These are phyloP conservation scores for Paedocypris micromegethes DNA, from an alignment of 2,797 vertebrate species.

Conservation along the genomic window DNA sequence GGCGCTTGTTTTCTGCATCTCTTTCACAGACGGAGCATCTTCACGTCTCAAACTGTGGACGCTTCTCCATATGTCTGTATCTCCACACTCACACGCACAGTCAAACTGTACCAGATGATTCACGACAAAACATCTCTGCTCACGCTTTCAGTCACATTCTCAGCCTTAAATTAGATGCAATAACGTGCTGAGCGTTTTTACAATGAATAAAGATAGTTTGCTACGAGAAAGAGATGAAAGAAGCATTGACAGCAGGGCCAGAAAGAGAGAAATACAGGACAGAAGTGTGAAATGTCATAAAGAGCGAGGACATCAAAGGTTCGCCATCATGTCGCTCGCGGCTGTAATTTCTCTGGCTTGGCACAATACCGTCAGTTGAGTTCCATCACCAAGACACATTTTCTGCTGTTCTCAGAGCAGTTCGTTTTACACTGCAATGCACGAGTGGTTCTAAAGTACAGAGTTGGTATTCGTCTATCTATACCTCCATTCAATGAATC, in stretches of 20 bases:
- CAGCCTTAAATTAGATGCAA: slow-evolving; percentile 6
- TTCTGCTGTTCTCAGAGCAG: slow-evolving; percentile 12
- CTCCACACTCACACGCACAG: slow-evolving; percentile 14
- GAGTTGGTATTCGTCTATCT: too few relatives aligned
- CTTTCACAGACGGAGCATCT: slow-evolving; percentile 48
- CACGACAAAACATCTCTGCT: slow-evolving; percentile 16
- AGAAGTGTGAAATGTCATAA: slow-evolving; percentile 22
- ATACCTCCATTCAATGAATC: too few relatives aligned
- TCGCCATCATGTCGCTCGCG: slow-evolving; percentile 13
- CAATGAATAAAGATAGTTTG: background rate
- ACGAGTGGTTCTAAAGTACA: too few relatives aligned
- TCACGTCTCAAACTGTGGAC: slow-evolving; percentile 47
- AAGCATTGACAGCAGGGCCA: background rate
- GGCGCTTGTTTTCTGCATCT: slow-evolving; percentile 31
- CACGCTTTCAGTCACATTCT: slow-evolving; percentile 17
- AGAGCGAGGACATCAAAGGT: slow-evolving; percentile 27
- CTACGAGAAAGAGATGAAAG: slow-evolving; percentile 2
- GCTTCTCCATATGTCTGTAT: slow-evolving; percentile 46
- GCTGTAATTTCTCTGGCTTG: slow-evolving; percentile 18
- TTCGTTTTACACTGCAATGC: background rate
- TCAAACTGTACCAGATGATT: slow-evolving; percentile 38
- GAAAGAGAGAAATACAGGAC: slow-evolving; percentile 13
- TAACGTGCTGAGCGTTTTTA: slow-evolving; percentile 13
- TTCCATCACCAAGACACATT: slow-evolving; percentile 12
- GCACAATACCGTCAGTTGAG: background rate